These are phyloP conservation scores for Drosophila kohkoa DNA, from an alignment of 1,140 invertebrate genomes.

Conservation along the genomic window DNA sequence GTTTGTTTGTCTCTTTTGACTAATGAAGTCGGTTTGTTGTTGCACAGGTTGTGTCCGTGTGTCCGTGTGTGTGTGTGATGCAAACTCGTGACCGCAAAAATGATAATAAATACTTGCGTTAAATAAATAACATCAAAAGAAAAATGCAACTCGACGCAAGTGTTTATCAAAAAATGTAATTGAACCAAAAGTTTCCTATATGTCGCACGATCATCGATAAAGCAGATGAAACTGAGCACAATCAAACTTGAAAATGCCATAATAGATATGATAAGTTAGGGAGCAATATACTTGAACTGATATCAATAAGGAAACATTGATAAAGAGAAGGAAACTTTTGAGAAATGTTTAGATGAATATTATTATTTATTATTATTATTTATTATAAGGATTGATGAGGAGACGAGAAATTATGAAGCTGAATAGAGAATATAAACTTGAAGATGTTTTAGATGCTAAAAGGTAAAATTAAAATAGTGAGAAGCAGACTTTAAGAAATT, in stretches of 20 bases:
- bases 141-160: neutral
- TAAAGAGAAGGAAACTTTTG: no score
- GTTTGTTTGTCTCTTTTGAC: slow-evolving; percentile 8
- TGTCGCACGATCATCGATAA: slow-evolving; percentile 1
- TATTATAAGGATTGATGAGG: no score
- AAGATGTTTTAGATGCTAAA: no score
- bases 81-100: slow-evolving; percentile 45
- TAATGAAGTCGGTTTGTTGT: slow-evolving; percentile 36
- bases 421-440: no score
- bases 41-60: neutral
- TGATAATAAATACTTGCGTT: slow-evolving; percentile 19
- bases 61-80: slow-evolving; percentile 4
- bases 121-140: neutral
- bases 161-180: slow-evolving; percentile 9
- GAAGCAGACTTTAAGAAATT: no score
- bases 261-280: neutral
- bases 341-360: no score
- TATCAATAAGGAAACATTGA: no score
- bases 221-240: neutral
- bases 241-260: neutral
- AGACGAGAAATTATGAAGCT: no score
- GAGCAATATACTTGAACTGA: no score
- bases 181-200: slow-evolving; percentile 20
- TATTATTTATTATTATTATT: no score
- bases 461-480: no score